Evolutionary conservation across 1,140 invertebrate species (phyloP), one percentile per base, ranked within the genome.

Genomic region (Physella acuta): DNA sequence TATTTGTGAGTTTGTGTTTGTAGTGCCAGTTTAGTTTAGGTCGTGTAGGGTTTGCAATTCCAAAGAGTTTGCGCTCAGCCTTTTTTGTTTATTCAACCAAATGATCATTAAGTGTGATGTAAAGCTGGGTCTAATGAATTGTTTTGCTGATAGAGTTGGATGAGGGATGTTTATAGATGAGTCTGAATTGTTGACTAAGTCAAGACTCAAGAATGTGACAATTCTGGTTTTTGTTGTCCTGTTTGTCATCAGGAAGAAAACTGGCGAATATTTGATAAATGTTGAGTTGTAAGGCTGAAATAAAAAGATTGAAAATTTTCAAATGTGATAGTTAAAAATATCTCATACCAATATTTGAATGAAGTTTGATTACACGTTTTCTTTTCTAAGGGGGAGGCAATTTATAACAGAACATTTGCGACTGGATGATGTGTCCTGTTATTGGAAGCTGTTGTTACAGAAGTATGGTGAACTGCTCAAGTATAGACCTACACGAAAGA

Each of bases 321-420:
- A 24, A 14, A 8, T 55, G 24, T 30, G 8, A 24, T 11, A 30
- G 20, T 30, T 24, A 8, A 30, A 24, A 24, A 24, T 14, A 55
- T 5, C 33, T 20, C 14, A 60, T 3, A 31, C 33, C 33, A 11
- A 31, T 3, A 8, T 34, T 63, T 24, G 20, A n/a, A n/a, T 63
- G 14, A n/a, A 49, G 8, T 20, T 63, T 60, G 11, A 44, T 30
- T 36, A 68, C 3, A 44, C 11, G 39, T 49, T 63, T 64, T 49
- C 26, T 78, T 78, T 56, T 75, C n/a, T n/a, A n/a, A 83, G 82
- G 53, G 82, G 82, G 11, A 61, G 70, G 37, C 33, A 92, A 72
- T 93, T 96, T 81, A 91, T 98, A 73, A 91, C 89, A 89, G 87
- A 94, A 59, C 90, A 95, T 86, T 87, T 98, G 44, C 89, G 87